Base-by-base conservation (phyloP, 1,140 invertebrate species). In the Frieseomelitta varia region DNA sequence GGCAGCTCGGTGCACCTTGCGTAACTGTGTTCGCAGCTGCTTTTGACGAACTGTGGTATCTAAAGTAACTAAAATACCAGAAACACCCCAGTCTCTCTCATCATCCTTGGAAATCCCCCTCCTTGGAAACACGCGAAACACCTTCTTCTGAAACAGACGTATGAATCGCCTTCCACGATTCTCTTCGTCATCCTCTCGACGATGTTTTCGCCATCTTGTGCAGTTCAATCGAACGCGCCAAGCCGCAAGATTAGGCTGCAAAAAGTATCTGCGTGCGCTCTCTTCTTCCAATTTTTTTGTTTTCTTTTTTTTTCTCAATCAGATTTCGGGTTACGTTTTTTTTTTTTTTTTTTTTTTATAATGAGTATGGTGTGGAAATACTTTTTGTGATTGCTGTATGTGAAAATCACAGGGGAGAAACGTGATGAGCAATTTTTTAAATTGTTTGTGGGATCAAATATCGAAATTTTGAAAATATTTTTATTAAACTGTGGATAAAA, bases 1-100 rank as follows among this genome's bases (percentile, higher is more conserved):
- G 87, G 80, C 68, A 85, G 80, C 72, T 91, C 89, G 91, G 88
- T 86, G 76, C 78, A 88, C 86, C 87, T 69, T 86, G 65, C 71
- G 65, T 80, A 84, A 78, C 80, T 30, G 77, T 80, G 88, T 88
- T 56, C 84, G 87, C 87, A 68, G 84, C 83, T 88, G 86, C 71
- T 78, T 79, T 61, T 65, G 68, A 76, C 65, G 27, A 87, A 79
- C 51, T 72, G 55, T 58, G 58, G 58, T 81, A 81, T 47, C 51
- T 21, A 51, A 79, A 74, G 47, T 53, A 65, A 75, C 61, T 75
- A 81, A 81, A 74, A 79, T 24, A n/a, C 19, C 34, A 63, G 3
- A 14, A 30, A 53, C 58, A n/a, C 47, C 30, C 30, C 30, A 27
- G 39, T 47, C 39, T 53, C 39, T 53, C n/a, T 1, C 11, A 27